Conservation (phyloP, 2,888 invertebrate genomes). For the Phanerotoma sp. region DNA sequence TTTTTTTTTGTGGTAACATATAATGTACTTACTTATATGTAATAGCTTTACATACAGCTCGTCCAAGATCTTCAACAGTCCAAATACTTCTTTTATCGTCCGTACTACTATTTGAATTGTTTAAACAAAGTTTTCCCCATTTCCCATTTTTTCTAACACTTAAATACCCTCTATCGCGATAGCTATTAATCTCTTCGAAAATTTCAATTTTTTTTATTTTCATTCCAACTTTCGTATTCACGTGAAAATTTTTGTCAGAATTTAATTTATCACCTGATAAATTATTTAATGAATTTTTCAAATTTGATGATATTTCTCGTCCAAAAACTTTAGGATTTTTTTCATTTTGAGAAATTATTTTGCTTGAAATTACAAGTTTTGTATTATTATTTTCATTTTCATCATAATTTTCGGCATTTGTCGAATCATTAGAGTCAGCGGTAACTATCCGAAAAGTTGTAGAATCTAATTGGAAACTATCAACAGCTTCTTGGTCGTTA, state of each 20-base stretch:
- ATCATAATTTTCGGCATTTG: constrained; percentile 7
- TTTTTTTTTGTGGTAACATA: neutral
- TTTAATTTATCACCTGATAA: too few species aligned
- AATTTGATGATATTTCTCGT: constrained; percentile 41
- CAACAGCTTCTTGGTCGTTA: constrained; percentile 43
- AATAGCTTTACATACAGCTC: constrained; percentile 74
- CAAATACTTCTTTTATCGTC: constrained; percentile 63
- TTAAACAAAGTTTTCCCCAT: constrained; percentile 78
- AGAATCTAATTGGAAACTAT: constrained; percentile 41
- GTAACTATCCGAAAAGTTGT: constrained; percentile 41
- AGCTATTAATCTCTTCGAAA: constrained; percentile 48
- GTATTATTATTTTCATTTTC: too few species aligned
- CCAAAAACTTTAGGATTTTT: constrained; percentile 32
- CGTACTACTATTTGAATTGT: constrained; percentile 66
- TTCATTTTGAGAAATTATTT: constrained; percentile 17
- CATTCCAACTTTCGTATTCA: constrained; percentile 30
- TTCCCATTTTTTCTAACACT: constrained; percentile 74
- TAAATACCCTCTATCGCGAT: constrained; percentile 63
- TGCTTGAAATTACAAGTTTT: neutral
- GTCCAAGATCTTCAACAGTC: constrained; percentile 70
- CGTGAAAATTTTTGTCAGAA: constrained; percentile 34
- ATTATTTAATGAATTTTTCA: constrained; percentile 29
- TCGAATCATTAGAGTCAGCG: constrained; percentile 13
- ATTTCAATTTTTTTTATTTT: constrained; percentile 22
- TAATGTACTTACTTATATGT: constrained; percentile 74